These are phyloP conservation scores for Linepithema humile DNA, from an alignment of 1,140 invertebrate genomes.

Conservation along the genomic window DNA sequence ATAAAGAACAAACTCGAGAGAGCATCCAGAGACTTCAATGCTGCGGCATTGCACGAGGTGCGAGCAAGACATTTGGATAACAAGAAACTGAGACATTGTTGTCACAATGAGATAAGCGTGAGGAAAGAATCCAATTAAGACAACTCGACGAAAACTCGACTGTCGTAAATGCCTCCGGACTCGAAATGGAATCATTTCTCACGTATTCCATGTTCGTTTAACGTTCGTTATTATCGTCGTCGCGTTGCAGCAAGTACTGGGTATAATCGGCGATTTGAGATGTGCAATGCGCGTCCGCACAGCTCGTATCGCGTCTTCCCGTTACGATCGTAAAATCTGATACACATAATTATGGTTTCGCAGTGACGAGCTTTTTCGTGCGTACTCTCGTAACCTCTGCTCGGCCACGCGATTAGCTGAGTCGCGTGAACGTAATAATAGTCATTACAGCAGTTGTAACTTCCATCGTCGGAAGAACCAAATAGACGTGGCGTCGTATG, in stretches of 20 bases:
- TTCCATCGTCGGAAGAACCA: conserved; percentile 37
- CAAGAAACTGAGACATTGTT: conserved; percentile 22
- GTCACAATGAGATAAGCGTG: not conserved
- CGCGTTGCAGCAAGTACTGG: not conserved
- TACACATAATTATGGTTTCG: conserved; percentile 39
- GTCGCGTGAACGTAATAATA: conserved; percentile 57
- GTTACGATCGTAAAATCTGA: conserved; percentile 45
- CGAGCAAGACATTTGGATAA: conserved; percentile 2
- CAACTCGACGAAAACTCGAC: conserved; percentile 21
- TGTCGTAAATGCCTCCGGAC: conserved; percentile 10
- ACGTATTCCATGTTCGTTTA: not conserved
- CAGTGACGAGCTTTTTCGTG: conserved; percentile 45
- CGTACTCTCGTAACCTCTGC: conserved; percentile 31
- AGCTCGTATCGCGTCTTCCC: not conserved
- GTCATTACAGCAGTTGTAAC: conserved; percentile 50
- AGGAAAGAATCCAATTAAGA: conserved; percentile 10
- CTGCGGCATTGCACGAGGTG: not conserved
- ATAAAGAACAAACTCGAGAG: conserved; percentile 5
- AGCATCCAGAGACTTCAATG: not conserved
- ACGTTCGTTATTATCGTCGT: conserved; percentile 22
- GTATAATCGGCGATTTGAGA: conserved; percentile 30
- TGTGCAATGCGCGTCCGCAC: not conserved
- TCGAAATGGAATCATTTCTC: conserved; percentile 12
- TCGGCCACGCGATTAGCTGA: conserved; percentile 36
- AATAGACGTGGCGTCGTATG: conserved; percentile 40